These are phyloP conservation scores for Centropus unirufus DNA, from an alignment of 2,113 vertebrate genomes.

Conservation along the genomic window DNA sequence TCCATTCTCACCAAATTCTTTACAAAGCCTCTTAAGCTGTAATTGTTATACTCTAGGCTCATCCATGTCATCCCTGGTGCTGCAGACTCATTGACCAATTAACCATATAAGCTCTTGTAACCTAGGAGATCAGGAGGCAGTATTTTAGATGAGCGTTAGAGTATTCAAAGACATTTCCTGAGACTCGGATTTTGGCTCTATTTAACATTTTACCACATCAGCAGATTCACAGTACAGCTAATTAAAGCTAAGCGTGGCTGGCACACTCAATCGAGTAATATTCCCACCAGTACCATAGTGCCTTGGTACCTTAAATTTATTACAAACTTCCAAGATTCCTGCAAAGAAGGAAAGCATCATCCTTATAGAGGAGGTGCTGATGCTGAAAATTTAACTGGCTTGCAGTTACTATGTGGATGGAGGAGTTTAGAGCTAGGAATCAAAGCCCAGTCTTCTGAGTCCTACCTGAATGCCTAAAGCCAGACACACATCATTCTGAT, in stretches of 20 bases:
- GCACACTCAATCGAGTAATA: not conserved
- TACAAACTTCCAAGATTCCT: not conserved
- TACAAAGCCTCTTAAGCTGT: not conserved
- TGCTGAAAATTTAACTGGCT: not conserved
- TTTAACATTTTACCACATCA: not conserved
- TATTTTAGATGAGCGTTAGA: not conserved
- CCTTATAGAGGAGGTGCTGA: not conserved
- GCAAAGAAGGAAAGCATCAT: not conserved
- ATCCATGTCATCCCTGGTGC: not conserved
- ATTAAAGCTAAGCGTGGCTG: not conserved
- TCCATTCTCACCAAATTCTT: not conserved
- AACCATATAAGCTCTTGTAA: conserved; percentile 34
- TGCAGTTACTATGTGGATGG: not conserved
- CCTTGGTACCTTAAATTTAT: not conserved
- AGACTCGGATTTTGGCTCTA: not conserved
- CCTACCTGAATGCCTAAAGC: not conserved
- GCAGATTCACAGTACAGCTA: not conserved
- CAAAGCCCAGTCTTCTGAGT: not conserved
- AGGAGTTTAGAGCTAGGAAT: not conserved
- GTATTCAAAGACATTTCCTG: not conserved
- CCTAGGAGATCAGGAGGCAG: conserved; percentile 57
- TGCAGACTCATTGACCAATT: conserved; percentile 25
- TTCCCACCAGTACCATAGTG: not conserved
- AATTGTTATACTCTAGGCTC: not conserved
- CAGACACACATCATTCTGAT: not conserved